Conservation (phyloP, 1,140 invertebrate genomes). For the Cheumatopsyche charites region DNA sequence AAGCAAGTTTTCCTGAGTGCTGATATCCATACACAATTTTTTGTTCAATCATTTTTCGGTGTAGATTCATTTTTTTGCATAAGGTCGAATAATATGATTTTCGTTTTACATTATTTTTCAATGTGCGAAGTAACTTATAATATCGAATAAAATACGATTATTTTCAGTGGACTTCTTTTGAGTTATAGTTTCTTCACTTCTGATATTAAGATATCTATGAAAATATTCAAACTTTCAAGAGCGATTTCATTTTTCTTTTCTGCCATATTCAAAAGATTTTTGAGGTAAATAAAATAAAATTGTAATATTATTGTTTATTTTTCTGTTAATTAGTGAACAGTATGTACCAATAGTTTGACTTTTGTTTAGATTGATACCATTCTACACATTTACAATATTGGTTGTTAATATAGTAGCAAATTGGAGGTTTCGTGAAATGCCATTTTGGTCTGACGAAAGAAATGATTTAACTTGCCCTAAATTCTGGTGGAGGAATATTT, state of each 20-base stretch:
- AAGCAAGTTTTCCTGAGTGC: constrained; percentile 18
- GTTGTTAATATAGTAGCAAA: constrained; percentile 59
- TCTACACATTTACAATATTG: constrained; percentile 62
- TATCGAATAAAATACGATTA: too few species aligned
- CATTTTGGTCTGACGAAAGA: constrained; percentile 60
- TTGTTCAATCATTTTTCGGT: constrained; percentile 25
- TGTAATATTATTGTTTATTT: not conserved
- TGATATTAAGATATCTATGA: too few species aligned
- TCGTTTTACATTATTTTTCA: not conserved
- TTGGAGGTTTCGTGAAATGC: constrained; percentile 59
- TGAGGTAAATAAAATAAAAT: not conserved
- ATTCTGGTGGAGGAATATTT: constrained; percentile 70
- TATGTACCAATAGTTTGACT: too few species aligned
- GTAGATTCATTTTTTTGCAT: constrained; percentile 42
- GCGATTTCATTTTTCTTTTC: too few species aligned
- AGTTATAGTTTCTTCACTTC: constrained; percentile 2
- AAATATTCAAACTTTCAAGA: too few species aligned
- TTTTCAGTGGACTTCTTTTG: constrained; percentile 4
- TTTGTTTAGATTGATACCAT: constrained; percentile 59
- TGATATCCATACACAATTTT: constrained; percentile 22
- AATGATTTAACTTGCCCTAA: constrained; percentile 60
- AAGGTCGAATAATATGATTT: constrained; percentile 21
- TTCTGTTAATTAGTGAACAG: too few species aligned
- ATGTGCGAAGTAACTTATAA: too few species aligned
- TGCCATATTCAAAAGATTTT: too few species aligned